These are phyloP conservation scores for Rhimphoctona megacephalus DNA, from an alignment of 2,888 invertebrate genomes.

Conservation along the genomic window DNA sequence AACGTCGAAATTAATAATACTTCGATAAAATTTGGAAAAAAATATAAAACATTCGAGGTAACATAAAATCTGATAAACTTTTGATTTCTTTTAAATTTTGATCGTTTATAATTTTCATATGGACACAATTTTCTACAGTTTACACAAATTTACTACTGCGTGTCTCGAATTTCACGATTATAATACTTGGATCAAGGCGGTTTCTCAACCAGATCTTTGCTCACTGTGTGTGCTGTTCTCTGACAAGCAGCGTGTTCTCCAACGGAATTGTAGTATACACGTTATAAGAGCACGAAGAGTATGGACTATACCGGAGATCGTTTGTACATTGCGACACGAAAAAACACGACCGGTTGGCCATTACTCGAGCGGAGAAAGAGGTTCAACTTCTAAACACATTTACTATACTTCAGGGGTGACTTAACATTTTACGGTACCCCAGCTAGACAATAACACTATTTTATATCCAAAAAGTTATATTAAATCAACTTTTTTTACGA, in stretches of 20 bases:
- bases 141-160: conserved; percentile 21
- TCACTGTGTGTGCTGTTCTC: conserved; percentile 20
- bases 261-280: conserved; percentile 42
- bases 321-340: conserved; percentile 65
- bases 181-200: conserved; percentile 15
- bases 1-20: too few species aligned
- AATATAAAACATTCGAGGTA: too few species aligned
- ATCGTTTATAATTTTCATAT: too few species aligned
- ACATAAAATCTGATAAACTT: too few species aligned
- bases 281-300: conserved; percentile 35
- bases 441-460: not conserved
- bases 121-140: not conserved
- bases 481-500: not conserved
- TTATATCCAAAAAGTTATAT: not conserved
- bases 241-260: conserved; percentile 24
- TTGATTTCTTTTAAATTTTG: too few species aligned
- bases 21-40: not conserved
- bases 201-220: conserved; percentile 48
- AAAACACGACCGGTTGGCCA: conserved; percentile 60
- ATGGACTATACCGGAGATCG: conserved; percentile 55
- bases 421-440: conserved; percentile 42
- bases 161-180: conserved; percentile 50
- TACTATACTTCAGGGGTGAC: conserved; percentile 60
- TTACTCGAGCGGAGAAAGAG: conserved; percentile 66
- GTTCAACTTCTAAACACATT: conserved; percentile 57